Conservation (phyloP, 2,797 vertebrate genomes). For the Paguma larvata region DNA sequence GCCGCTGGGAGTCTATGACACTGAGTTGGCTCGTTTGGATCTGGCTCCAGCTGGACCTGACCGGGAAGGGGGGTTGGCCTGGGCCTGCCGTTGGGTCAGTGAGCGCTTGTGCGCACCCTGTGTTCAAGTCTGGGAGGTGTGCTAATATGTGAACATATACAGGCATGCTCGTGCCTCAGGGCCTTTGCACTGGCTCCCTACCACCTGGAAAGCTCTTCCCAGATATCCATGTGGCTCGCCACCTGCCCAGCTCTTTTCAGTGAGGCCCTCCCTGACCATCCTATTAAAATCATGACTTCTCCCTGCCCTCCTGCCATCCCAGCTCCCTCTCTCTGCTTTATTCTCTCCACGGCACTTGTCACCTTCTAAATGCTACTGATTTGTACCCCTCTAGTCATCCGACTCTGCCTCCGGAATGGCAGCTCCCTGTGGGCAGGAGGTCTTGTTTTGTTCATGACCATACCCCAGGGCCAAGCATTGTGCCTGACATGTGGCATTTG, state of each 20-base stretch:
- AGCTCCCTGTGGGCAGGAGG: neutral
- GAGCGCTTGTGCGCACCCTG: rapidly evolving
- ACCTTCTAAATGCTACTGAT: neutral
- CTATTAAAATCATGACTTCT: neutral
- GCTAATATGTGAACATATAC: too few relatives aligned
- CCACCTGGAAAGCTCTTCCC: neutral
- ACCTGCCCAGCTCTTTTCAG: neutral
- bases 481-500: neutral
- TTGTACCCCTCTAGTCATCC: neutral
- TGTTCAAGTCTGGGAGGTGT: neutral
- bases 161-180: neutral
- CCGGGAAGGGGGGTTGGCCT: neutral
- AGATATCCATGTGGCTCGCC: rapidly evolving
- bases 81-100: neutral
- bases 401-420: neutral
- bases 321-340: neutral
- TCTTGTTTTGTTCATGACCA: neutral
- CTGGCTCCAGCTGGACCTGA: neutral
- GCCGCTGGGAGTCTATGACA: too few relatives aligned
- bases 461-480: neutral
- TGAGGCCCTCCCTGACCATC: neutral
- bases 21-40: neutral
- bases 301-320: rapidly evolving
- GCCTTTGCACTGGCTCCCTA: neutral
- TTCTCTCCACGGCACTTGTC: neutral